Percentiles rank a stretch among this genome's conserved stretches.
These are phyloP conservation scores for Cryptops parisi DNA, from an alignment of 2,888 invertebrate species.

Conservation along the genomic window DNA sequence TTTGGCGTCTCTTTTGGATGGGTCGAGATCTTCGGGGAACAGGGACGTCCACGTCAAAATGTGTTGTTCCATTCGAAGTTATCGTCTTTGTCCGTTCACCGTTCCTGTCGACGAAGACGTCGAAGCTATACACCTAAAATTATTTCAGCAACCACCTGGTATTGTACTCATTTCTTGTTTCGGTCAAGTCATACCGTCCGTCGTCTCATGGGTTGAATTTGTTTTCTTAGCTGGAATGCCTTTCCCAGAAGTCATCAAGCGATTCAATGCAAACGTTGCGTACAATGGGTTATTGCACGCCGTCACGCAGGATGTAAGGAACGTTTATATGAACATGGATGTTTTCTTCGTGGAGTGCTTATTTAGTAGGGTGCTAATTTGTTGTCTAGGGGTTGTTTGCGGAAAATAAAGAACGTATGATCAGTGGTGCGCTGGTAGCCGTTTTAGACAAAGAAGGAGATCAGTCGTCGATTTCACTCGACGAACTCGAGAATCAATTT, in stretches of 20 bases:
- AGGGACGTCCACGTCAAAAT: constrained; percentile 90
- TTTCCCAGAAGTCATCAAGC: constrained; percentile 66
- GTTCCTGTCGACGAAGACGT: constrained; percentile 84
- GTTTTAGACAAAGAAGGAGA: constrained; percentile 56
- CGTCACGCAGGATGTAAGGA: constrained; percentile 83
- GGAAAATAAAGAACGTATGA: constrained; percentile 95
- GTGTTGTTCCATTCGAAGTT: constrained; percentile 64
- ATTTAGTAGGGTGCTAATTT: constrained; percentile 18
- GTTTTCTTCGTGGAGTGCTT: neutral
- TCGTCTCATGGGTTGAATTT: neutral
- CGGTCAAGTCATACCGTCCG: neutral
- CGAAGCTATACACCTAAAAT: constrained; percentile 77
- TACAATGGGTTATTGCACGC: constrained; percentile 95
- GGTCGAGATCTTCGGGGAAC: constrained; percentile 92
- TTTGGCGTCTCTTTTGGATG: constrained; percentile 87
- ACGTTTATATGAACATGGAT: constrained; percentile 1
- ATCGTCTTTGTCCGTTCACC: constrained; percentile 71
- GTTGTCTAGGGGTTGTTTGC: constrained; percentile 75
- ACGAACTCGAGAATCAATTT: constrained; percentile 83
- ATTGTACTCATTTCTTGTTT: neutral
- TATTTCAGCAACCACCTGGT: constrained; percentile 48
- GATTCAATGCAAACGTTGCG: constrained; percentile 95
- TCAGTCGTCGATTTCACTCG: constrained; percentile 41
- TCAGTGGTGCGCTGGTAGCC: constrained; percentile 74
- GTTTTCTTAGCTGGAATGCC: constrained; percentile 37